Evolutionary conservation across 1,140 invertebrate species (phyloP), one percentile per base, ranked within the genome.

Genomic region (Magallana angulata): DNA sequence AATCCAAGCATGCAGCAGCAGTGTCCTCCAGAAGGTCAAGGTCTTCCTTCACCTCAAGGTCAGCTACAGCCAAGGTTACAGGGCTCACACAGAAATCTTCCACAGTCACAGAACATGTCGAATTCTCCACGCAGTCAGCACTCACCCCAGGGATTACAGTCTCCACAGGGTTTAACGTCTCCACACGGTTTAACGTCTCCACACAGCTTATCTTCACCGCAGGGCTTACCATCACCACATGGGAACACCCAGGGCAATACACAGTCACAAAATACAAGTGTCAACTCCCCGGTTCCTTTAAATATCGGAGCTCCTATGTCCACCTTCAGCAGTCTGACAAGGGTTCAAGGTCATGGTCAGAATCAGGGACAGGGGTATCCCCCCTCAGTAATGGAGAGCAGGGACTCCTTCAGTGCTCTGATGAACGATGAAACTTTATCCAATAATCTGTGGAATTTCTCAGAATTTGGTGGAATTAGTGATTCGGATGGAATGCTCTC

Each of bases 381-480:
- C 4, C 1, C 68, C 12, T 2, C 68, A 36, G 68, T 71, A 2
- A 71, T 71, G 68, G 68, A 71, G 24, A 8, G 24, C 7, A 71
- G 68, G 14, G 68, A 71, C 36, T 71, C 68, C 12, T 71, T 71
- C 11, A 71, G 68, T 71, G 68, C 68, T 71, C 18, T 71, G 24
- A 71, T 71, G 68, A 71, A 71, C 36, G 68, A 71, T 12, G 68
- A 71, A 30, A 71, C 68, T 71, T 71, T 71, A 71, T 71, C 68
- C 68, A 71, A 71, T 30, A 71, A 71, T 30, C 68, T 71, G 68
- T 71, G 68, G 68, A 71, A 71, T 11, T 71, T 71, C 68, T 71
- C 68, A 48, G 68, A 71, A 9, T 71, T 71, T 36, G 68, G 68
- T 30, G 68, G 68, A 71, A 30, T 71, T 12, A 71, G 68, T 71